A percentile compares a stretch with the other conserved stretches of the same genome.
phyloP scores from a whole-genome alignment of 2,113 vertebrate species.

The Prinia subflava region DNA sequence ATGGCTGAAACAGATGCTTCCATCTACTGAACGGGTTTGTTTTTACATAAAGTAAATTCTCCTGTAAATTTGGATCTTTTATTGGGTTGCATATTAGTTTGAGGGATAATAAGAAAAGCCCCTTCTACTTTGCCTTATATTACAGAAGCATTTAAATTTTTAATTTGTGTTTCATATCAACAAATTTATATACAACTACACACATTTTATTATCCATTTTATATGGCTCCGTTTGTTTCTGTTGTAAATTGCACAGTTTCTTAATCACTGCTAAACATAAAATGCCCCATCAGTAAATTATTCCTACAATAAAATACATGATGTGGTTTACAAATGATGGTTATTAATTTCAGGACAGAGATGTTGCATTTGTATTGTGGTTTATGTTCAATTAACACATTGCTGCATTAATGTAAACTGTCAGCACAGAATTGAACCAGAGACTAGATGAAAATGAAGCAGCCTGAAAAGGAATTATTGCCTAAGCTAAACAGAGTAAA shows the following conservation, averaged over 20 bases:
- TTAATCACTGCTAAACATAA: conserved; percentile 55
- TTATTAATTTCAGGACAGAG: conserved; percentile 52
- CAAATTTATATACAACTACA: conserved; percentile 33
- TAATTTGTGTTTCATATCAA: conserved; percentile 29
- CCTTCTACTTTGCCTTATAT: neutral
- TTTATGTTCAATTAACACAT: conserved; percentile 64
- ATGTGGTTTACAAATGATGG: conserved; percentile 35
- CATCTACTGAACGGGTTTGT: neutral
- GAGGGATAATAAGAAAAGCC: neutral
- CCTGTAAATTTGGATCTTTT: conserved; percentile 37
- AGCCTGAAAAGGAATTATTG: conserved; percentile 19
- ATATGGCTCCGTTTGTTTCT: neutral
- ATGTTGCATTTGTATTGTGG: conserved; percentile 24
- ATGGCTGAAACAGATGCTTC: conserved; percentile 57
- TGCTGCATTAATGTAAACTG: conserved; percentile 22
- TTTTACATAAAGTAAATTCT: conserved; percentile 20
- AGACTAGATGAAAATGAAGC: conserved; percentile 30
- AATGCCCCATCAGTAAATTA: conserved; percentile 43
- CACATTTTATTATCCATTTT: conserved; percentile 35
- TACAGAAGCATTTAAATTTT: conserved; percentile 29
- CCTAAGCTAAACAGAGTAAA: neutral
- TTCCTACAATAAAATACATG: conserved; percentile 41
- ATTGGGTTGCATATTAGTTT: conserved; percentile 12
- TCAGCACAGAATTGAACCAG: neutral
- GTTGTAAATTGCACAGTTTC: conserved; percentile 36